These are phyloP conservation scores for Gambusia holbrooki DNA, from an alignment of 2,113 vertebrate species.

Conservation along the genomic window DNA sequence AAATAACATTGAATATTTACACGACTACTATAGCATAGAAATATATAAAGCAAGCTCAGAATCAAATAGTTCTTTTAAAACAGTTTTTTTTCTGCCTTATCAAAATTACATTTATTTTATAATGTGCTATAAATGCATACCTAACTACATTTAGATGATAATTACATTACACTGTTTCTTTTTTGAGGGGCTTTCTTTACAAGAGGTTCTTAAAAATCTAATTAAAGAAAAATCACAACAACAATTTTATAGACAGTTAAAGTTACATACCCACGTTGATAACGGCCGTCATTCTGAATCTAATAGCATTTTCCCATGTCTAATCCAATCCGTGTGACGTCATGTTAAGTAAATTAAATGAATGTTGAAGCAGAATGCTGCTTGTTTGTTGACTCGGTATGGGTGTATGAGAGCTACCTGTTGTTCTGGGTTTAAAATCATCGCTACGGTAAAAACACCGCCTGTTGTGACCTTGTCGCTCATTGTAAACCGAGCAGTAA, in stretches of 20 bases:
- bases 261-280: constrained; percentile 37
- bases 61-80: constrained; percentile 7
- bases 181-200: constrained; percentile 2
- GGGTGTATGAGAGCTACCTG: constrained; percentile 34
- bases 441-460: constrained; percentile 39
- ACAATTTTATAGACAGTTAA: constrained; percentile 35
- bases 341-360: constrained; percentile 56
- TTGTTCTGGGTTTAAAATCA: constrained; percentile 55
- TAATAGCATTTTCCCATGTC: constrained; percentile 43
- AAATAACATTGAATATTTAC: neutral
- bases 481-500: constrained; percentile 53
- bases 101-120: neutral
- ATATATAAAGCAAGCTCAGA: neutral
- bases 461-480: constrained; percentile 39
- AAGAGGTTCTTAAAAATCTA: neutral
- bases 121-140: neutral
- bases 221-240: constrained; percentile 10
- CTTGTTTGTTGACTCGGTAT: constrained; percentile 53
- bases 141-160: constrained; percentile 1
- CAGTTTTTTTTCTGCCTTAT: neutral
- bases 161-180: constrained; percentile 4
- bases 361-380: constrained; percentile 32
- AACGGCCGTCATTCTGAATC: constrained; percentile 41
- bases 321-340: constrained; percentile 71
- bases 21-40: constrained; percentile 1